Conservation (phyloP, 2,797 vertebrate species). For the Odontamblyopus rebecca region DNA sequence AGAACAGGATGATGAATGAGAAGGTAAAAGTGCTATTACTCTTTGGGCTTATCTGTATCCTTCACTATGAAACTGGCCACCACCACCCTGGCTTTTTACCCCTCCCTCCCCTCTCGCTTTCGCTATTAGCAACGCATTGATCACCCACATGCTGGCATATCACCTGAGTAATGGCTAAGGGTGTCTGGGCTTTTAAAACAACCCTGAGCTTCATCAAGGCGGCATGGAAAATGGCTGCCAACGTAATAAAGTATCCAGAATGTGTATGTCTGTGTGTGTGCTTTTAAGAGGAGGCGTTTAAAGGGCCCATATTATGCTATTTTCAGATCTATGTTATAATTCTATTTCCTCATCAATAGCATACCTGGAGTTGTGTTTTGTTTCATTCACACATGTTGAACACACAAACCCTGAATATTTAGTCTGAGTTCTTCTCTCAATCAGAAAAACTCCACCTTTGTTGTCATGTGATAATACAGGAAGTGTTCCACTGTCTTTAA, state of each 20-base stretch:
- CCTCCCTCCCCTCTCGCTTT: conserved; percentile 21
- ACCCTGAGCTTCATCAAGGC: conserved; percentile 61
- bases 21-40: conserved; percentile 74
- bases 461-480: no score
- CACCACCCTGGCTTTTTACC: conserved; percentile 54
- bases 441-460: no score
- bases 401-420: no score
- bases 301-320: no score
- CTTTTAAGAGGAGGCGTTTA: conserved; percentile 45
- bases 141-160: conserved; percentile 70
- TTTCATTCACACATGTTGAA: no score
- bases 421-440: no score
- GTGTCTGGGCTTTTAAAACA: conserved; percentile 73
- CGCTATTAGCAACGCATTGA: conserved; percentile 77
- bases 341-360: no score
- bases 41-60: conserved; percentile 64
- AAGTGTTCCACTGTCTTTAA: no score
- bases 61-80: conserved; percentile 64
- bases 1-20: conserved; percentile 61
- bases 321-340: no score
- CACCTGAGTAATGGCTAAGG: conserved; percentile 79
- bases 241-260: conserved; percentile 50
- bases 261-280: conserved; percentile 4
- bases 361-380: no score
- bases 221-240: conserved; percentile 66